Conservation (phyloP, 2,888 invertebrate genomes). For the Bedellia somnulentella region DNA sequence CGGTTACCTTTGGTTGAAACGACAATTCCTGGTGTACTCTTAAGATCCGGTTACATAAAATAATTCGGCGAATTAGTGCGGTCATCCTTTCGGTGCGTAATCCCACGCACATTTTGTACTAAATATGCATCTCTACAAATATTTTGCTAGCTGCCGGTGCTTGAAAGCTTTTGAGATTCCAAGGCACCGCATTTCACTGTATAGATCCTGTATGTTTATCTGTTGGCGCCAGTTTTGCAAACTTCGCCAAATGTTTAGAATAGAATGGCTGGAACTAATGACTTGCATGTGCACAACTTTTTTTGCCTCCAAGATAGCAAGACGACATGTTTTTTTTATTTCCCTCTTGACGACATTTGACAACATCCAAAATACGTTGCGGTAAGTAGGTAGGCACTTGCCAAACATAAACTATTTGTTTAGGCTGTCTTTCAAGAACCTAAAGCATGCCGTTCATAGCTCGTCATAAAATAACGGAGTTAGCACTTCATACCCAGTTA, state of each 20-base stretch:
- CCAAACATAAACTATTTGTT: not conserved
- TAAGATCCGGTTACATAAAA: too few relatives aligned
- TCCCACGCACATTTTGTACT: conserved; percentile 56
- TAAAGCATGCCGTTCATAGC: not conserved
- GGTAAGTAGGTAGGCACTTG: conserved; percentile 1
- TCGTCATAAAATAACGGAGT: not conserved
- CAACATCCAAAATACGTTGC: not conserved
- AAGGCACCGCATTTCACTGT: conserved; percentile 24
- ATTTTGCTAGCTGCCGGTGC: conserved; percentile 44
- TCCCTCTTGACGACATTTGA: conserved; percentile 11
- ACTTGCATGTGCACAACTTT: conserved; percentile 39
- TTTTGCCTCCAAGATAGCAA: conserved; percentile 22
- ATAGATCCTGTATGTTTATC: conserved; percentile 21
- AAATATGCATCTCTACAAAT: conserved; percentile 41
- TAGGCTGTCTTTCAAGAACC: not conserved
- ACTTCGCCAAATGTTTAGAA: conserved; percentile 49
- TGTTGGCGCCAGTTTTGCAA: conserved; percentile 46
- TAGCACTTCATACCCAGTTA: not conserved
- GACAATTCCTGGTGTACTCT: too few relatives aligned
- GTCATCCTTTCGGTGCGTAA: conserved; percentile 21
- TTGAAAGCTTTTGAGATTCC: conserved; percentile 15
- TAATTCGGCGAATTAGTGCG: not conserved
- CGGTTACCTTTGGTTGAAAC: not conserved
- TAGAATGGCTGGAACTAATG: conserved; percentile 36
- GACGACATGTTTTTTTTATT: conserved; percentile 14